Evolutionary conservation across 2,888 invertebrate species (phyloP).

Genomic region (Polymixis lichenea): DNA sequence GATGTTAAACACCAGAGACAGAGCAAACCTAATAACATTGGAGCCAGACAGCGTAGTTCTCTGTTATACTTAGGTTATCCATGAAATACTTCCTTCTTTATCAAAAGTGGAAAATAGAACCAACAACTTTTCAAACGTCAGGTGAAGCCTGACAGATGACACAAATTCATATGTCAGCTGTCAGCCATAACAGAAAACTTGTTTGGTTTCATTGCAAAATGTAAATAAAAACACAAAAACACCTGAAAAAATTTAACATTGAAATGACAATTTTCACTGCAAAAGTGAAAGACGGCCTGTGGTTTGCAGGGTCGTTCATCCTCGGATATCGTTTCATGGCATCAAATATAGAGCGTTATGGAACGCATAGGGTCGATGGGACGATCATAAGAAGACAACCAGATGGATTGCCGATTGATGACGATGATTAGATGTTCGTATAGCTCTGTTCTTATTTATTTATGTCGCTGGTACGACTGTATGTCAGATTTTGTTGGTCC

Average conservation of each 20-base stretch:
- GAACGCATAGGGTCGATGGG: constrained; percentile 40
- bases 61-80: neutral
- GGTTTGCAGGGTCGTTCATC: constrained; percentile 18
- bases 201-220: neutral
- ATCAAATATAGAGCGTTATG: constrained; percentile 26
- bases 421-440: constrained; percentile 37
- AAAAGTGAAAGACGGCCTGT: neutral
- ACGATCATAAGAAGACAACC: constrained; percentile 17
- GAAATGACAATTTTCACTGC: neutral
- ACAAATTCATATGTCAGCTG: neutral
- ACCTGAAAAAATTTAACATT: neutral
- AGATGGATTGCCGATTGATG: constrained; percentile 32
- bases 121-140: neutral
- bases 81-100: neutral
- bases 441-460: neutral
- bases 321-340: constrained; percentile 32
- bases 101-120: neutral
- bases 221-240: neutral
- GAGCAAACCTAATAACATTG: too few species aligned
- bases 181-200: neutral
- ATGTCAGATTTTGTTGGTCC: too few species aligned
- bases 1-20: too few species aligned
- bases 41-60: too few species aligned
- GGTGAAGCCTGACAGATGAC: constrained; percentile 8
- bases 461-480: neutral